Base-by-base conservation (phyloP, 2,113 vertebrate genomes). In the Cryptomyrus ogoouensis region DNA sequence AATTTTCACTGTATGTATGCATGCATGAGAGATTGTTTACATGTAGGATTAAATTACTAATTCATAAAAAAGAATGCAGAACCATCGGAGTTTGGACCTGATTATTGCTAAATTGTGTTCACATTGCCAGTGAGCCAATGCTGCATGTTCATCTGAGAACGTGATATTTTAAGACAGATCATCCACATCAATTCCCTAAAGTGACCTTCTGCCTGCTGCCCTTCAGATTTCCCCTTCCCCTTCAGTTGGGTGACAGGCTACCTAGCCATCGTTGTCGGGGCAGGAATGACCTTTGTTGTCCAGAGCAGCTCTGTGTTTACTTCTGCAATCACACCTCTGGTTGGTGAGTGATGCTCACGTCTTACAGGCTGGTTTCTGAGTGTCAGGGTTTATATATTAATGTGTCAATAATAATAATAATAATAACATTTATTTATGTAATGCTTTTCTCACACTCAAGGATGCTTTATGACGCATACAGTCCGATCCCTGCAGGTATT, bases 291-390 rank as follows among this genome's bases (percentile, higher is more conserved):
- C 62, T 99, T 99, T 3, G 94, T 99, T 0, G 98, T 99, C 0
- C 98, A 99, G 94, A 99, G 98, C 91, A 99, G 98, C 92, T 99
- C 98, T 0, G 98, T 99, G 90, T 99, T 99, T 95, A 99, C 98
- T 0, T 99, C 98, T 0, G 97, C 98, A 46, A 96, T 99, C 89
- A 99, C 98, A 5, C 98, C 98, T 0, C 97, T 99, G 31, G 97
- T 99, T 5, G 98, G 98, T 99, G 92, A 96, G 98, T 77, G 12
- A 77, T 19, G 62, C n/a, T 66, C n/a, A 13, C 9, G 1, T 66
- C 10, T 66, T 66, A 10, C n/a, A 1, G 7, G 58, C 93, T 24
- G 89, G 47, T 44, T 88, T 56, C 83, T 2, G 8, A 17, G 17
- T n/a, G 6, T 62, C 56, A 24, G 56, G 6, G 56, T n/a, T 62